phyloP scores from a whole-genome alignment of 2,113 vertebrate species.

The Podilymbus podiceps region DNA sequence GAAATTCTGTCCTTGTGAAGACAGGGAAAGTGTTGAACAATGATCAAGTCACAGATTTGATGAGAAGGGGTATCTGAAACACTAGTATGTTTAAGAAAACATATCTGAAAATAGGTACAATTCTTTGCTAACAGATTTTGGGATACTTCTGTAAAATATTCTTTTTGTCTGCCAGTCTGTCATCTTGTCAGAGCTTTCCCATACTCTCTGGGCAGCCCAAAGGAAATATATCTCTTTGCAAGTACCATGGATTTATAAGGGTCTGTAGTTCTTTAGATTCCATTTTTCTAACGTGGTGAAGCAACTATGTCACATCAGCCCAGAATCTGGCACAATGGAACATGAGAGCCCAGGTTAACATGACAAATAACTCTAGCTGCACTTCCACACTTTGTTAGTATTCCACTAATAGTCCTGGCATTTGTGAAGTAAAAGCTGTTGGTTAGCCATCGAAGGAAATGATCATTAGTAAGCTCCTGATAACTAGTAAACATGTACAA shows the following conservation, averaged over 20 bases:
- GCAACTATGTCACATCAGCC: background rate
- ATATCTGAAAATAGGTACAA: background rate
- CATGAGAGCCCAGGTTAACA: background rate
- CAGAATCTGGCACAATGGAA: background rate
- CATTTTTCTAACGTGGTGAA: background rate
- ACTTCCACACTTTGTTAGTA: background rate
- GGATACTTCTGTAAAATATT: background rate
- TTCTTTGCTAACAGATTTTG: background rate
- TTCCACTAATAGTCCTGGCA: background rate
- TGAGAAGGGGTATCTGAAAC: background rate
- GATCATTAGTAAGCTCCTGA: background rate
- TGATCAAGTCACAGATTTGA: fast-evolving
- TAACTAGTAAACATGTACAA: background rate
- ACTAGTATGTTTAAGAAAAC: background rate
- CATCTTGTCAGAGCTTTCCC: background rate
- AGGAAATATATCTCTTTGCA: background rate
- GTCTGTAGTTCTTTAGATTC: background rate
- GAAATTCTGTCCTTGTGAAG: background rate
- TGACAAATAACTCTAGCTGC: background rate
- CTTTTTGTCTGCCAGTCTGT: background rate
- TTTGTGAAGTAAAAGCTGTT: background rate
- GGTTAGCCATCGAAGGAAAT: background rate
- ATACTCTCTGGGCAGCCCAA: background rate
- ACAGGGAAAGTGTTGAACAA: background rate
- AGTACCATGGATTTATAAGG: background rate